These are phyloP conservation scores for Exaiptasia diaphana DNA, from an alignment of 64 coral and sea anemone genomes.

Conservation along the genomic window DNA sequence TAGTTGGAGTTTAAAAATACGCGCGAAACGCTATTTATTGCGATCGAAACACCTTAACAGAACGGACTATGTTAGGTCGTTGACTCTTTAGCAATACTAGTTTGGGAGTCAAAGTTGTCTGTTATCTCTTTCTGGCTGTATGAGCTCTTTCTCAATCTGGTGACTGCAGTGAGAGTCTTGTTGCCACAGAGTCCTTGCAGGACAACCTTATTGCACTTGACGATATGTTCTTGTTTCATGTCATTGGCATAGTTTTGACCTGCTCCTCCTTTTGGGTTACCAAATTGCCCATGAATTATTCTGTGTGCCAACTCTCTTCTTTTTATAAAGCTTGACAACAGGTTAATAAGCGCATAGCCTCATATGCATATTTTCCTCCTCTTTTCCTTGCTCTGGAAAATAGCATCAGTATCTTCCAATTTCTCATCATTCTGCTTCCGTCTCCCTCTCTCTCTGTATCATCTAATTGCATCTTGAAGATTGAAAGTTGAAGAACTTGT, in stretches of 20 bases:
- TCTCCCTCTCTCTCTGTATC: too few relatives aligned
- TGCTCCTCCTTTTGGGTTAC: slow-evolving; percentile 33
- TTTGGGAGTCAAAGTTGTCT: slow-evolving; percentile 8
- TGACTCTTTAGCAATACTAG: slow-evolving; percentile 25
- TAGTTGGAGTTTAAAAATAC: too few relatives aligned
- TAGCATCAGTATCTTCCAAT: too few relatives aligned
- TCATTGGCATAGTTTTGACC: slow-evolving; percentile 53
- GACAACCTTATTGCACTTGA: slow-evolving; percentile 10
- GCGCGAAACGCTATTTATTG: too few relatives aligned
- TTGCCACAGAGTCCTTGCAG: slow-evolving; percentile 50
- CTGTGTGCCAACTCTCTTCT: slow-evolving; percentile 22
- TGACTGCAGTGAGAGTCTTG: slow-evolving; percentile 44
- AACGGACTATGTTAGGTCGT: too few relatives aligned
- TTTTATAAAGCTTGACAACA: not conserved
- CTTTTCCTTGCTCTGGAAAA: too few relatives aligned
- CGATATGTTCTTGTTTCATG: slow-evolving; percentile 40
- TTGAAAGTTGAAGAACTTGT: too few relatives aligned
- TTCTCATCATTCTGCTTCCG: too few relatives aligned
- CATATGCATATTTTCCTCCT: slow-evolving; percentile 10
- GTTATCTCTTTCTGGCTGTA: slow-evolving; percentile 10
- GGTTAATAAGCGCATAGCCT: slow-evolving; percentile 25
- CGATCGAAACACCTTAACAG: too few relatives aligned
- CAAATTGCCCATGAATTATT: slow-evolving; percentile 58
- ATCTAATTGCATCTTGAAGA: too few relatives aligned
- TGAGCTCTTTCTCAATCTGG: slow-evolving; percentile 2